A percentile compares a stretch with the other conserved stretches of the same genome.
phyloP scores from a whole-genome alignment of 2,113 vertebrate species.

The Suricata suricatta region DNA sequence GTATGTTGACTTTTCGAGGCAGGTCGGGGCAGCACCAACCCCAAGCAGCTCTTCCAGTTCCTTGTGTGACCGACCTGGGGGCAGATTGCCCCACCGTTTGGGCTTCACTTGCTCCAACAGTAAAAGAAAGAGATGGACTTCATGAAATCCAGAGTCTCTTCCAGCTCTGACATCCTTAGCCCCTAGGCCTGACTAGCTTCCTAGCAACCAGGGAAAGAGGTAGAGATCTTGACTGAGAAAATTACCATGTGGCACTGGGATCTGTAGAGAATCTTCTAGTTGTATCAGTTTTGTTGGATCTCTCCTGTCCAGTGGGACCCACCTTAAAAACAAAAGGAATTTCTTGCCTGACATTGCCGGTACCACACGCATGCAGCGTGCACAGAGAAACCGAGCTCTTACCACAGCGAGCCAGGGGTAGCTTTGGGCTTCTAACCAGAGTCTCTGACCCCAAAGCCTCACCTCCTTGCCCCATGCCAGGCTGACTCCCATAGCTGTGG shows the following conservation, averaged over 20 bases:
- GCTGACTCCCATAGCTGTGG: not conserved
- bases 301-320: not conserved
- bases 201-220: not conserved
- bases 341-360: slow-evolving; percentile 14
- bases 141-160: not conserved
- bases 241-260: not conserved
- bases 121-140: not conserved
- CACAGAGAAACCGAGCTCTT: not conserved
- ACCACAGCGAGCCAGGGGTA: not conserved
- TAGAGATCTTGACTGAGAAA: not conserved
- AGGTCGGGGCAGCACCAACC: not conserved
- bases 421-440: not conserved
- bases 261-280: not conserved
- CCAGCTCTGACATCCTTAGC: not conserved
- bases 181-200: not conserved
- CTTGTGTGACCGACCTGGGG: not conserved
- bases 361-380: not conserved
- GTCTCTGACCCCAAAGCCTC: not conserved
- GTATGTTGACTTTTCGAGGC: not conserved
- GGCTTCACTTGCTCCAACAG: not conserved
- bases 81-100: not conserved
- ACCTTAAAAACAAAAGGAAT: not conserved
- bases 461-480: not conserved
- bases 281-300: not conserved
- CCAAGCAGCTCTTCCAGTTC: not conserved